Evolutionary conservation across 2,113 vertebrate genomes (phyloP).

Genomic region (Mustela lutreola): DNA sequence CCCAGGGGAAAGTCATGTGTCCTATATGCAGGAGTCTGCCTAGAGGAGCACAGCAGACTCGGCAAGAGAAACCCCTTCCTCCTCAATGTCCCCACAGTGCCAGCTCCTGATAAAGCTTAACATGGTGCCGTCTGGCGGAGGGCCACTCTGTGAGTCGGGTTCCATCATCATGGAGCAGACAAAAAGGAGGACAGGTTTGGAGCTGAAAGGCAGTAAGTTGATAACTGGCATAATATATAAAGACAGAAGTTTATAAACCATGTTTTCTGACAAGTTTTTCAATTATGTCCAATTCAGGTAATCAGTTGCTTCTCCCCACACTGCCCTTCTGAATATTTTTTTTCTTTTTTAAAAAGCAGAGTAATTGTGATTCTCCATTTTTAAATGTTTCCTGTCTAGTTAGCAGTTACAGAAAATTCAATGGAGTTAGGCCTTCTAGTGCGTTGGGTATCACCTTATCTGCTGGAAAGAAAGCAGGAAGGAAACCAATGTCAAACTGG

Average conservation of each 20-base stretch:
- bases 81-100: background rate
- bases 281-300: constrained; percentile 94
- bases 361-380: constrained; percentile 93
- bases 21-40: background rate
- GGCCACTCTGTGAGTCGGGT: background rate
- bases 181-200: background rate
- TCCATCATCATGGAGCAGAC: background rate
- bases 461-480: constrained; percentile 94
- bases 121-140: background rate
- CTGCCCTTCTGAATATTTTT: background rate
- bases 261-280: constrained; percentile 95
- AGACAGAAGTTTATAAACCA: constrained; percentile 96
- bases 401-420: constrained; percentile 92
- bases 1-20: background rate
- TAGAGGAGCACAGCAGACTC: background rate
- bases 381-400: constrained; percentile 92
- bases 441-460: constrained; percentile 93
- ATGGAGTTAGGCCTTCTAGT: constrained; percentile 95
- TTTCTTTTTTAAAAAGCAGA: constrained; percentile 91
- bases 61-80: background rate
- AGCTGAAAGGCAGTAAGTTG: background rate
- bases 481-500: constrained; percentile 95
- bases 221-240: constrained; percentile 89
- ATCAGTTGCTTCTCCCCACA: constrained; percentile 89
- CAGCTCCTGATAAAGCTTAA: background rate